phyloP scores from a whole-genome alignment of 2,113 vertebrate genomes.

The Monopterus albus region DNA sequence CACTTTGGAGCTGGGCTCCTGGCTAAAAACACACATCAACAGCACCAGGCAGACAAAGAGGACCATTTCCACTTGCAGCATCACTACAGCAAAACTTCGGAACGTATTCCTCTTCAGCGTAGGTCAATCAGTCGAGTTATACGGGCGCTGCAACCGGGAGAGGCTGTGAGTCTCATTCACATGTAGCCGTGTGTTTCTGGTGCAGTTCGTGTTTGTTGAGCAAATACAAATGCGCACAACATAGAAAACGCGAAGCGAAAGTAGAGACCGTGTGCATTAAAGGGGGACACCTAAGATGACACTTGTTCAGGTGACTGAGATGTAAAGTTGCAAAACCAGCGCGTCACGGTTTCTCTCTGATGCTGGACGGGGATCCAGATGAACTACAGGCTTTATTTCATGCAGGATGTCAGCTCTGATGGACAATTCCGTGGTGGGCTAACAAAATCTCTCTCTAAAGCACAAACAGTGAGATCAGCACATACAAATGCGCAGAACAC shows the following conservation, averaged over 20 bases:
- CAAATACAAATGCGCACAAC: constrained; percentile 31
- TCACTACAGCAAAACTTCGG: constrained; percentile 84
- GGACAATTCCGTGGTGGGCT: constrained; percentile 42
- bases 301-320: constrained; percentile 52
- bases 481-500: constrained; percentile 48
- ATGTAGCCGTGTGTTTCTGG: constrained; percentile 61
- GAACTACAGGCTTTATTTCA: constrained; percentile 48
- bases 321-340: constrained; percentile 31
- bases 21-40: constrained; percentile 94
- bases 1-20: constrained; percentile 95
- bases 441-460: constrained; percentile 45
- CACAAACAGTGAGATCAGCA: constrained; percentile 29
- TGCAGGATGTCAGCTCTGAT: constrained; percentile 48
- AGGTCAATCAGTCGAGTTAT: constrained; percentile 46
- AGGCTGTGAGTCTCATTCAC: constrained; percentile 73
- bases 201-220: constrained; percentile 40
- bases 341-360: constrained; percentile 34
- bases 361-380: constrained; percentile 47
- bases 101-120: constrained; percentile 78
- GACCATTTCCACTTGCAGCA: constrained; percentile 97
- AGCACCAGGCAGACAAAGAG: constrained; percentile 90
- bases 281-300: constrained; percentile 31
- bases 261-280: constrained; percentile 50
- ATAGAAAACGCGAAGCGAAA: constrained; percentile 5
- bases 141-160: constrained; percentile 65